Evolutionary conservation across 2,888 invertebrate species (phyloP).

Genomic region (Heteromyza rotundicornis): DNA sequence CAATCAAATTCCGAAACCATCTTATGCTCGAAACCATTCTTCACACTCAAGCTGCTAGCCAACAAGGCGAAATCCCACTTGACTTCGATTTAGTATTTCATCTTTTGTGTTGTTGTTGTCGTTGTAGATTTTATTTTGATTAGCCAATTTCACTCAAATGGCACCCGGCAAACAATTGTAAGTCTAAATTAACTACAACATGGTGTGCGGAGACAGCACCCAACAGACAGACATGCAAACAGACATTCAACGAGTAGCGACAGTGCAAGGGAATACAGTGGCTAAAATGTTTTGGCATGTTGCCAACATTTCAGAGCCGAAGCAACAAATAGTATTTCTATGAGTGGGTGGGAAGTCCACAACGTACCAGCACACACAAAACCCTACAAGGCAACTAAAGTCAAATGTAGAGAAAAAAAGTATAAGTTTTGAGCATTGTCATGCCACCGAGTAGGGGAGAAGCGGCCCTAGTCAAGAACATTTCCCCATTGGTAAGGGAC

Average conservation of each 20-base stretch:
- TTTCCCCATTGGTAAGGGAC: not conserved
- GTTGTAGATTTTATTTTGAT: too few relatives aligned
- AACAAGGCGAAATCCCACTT: not conserved
- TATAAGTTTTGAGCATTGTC: not conserved
- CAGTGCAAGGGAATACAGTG: not conserved
- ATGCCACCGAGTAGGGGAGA: not conserved
- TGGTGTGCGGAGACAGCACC: not conserved
- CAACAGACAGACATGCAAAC: too few relatives aligned
- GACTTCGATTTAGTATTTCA: not conserved
- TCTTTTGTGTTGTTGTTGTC: too few relatives aligned
- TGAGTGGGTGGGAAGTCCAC: too few relatives aligned
- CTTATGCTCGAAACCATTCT: too few relatives aligned
- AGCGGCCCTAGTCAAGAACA: too few relatives aligned
- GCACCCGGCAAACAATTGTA: not conserved
- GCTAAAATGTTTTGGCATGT: not conserved
- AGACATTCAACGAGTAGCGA: too few relatives aligned
- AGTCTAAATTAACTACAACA: not conserved
- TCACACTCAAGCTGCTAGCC: too few relatives aligned
- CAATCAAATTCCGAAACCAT: too few relatives aligned
- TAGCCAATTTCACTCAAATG: not conserved
- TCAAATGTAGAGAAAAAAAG: not conserved
- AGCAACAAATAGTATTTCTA: too few relatives aligned
- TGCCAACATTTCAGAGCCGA: too few relatives aligned
- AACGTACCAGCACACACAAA: not conserved
- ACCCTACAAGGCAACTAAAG: not conserved